A percentile compares a stretch with the other conserved stretches of the same genome.
These are phyloP conservation scores for Hydrochoerus hydrochaeris DNA, from an alignment of 2,113 vertebrate genomes.

Conservation along the genomic window DNA sequence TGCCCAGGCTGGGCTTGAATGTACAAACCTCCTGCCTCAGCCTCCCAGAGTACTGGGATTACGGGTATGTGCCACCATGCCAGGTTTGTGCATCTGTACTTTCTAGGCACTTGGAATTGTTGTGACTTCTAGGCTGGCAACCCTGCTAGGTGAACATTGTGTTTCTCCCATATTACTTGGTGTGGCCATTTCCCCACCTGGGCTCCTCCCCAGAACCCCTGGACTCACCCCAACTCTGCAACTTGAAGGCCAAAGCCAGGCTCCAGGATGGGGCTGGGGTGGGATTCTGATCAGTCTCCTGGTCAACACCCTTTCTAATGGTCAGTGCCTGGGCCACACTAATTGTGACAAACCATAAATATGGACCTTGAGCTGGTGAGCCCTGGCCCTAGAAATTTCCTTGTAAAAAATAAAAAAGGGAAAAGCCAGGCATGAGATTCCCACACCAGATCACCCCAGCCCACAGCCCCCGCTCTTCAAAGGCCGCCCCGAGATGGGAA, in stretches of 20 bases:
- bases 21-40: not conserved
- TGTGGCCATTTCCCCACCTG: not conserved
- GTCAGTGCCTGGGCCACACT: not conserved
- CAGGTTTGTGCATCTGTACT: not conserved
- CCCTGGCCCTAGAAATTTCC: not conserved
- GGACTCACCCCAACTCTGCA: not conserved
- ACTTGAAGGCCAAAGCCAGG: not conserved
- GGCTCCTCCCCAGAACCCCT: not conserved
- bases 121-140: not conserved
- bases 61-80: not conserved
- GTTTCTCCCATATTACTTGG: not conserved
- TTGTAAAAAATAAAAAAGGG: not conserved
- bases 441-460: not conserved
- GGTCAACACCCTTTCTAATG: not conserved
- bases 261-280: fast-evolving
- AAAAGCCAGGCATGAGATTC: not conserved
- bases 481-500: not conserved
- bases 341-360: not conserved
- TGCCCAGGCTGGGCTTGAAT: not conserved
- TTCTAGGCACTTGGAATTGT: not conserved
- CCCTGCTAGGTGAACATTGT: not conserved
- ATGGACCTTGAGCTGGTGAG: not conserved
- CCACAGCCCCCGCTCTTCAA: not conserved
- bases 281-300: too few relatives aligned
- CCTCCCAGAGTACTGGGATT: not conserved